Evolutionary conservation across 1,140 invertebrate species (phyloP).

Genomic region (Bicyclus anynana): DNA sequence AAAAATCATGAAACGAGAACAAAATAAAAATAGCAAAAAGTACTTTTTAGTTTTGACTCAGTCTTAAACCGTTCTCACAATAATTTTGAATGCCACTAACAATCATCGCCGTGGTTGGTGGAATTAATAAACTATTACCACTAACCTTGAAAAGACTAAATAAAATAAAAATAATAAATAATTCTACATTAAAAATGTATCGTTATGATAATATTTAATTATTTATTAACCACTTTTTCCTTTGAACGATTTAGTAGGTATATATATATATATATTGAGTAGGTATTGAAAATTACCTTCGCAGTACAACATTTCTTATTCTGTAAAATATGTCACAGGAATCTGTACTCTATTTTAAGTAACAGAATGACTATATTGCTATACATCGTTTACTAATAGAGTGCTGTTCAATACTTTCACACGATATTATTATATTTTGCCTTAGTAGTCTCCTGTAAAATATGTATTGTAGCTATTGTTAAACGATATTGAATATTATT

Average conservation of each 20-base stretch:
- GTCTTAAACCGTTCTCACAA: no score
- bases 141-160: no score
- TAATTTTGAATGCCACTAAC: no score
- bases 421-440: constrained; percentile 56
- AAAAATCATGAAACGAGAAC: no score
- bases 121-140: no score
- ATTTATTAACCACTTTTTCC: constrained; percentile 69
- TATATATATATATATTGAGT: constrained; percentile 64
- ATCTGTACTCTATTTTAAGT: constrained; percentile 6
- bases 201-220: not conserved
- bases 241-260: constrained; percentile 57
- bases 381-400: constrained; percentile 39
- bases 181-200: not conserved
- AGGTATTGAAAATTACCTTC: constrained; percentile 52
- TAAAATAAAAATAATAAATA: no score
- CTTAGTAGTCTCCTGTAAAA: not conserved
- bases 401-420: constrained; percentile 60
- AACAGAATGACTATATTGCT: constrained; percentile 1
- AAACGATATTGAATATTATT: constrained; percentile 10
- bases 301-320: constrained; percentile 25
- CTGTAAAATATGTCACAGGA: constrained; percentile 11
- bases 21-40: no score
- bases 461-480: not conserved
- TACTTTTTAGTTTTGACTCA: no score
- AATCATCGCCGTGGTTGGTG: no score